phyloP scores from a whole-genome alignment of 2,888 invertebrate genomes.

The Adelphocoris suturalis region DNA sequence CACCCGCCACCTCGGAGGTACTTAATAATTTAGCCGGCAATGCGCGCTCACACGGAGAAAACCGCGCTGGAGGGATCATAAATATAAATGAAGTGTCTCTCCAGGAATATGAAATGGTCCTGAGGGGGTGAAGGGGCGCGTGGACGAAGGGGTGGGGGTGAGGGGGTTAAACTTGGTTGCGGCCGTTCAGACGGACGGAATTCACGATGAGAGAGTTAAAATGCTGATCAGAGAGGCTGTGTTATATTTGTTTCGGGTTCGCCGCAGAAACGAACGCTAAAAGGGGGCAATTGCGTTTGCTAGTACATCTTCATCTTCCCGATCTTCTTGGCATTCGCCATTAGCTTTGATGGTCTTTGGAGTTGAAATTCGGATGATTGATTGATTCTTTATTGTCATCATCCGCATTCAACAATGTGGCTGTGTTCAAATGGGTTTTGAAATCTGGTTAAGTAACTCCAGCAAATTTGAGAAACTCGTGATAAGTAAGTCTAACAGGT shows the following conservation, averaged over 20 bases:
- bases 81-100: slow-evolving; percentile 71
- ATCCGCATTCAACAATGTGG: too few relatives aligned
- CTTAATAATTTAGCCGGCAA: slow-evolving; percentile 58
- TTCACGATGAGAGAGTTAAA: slow-evolving; percentile 68
- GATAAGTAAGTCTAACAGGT: too few relatives aligned
- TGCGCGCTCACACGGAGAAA: slow-evolving; percentile 55
- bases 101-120: slow-evolving; percentile 70
- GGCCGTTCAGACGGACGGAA: slow-evolving; percentile 36
- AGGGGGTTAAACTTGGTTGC: slow-evolving; percentile 3
- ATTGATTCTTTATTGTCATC: too few relatives aligned
- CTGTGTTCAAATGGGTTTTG: too few relatives aligned
- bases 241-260: slow-evolving; percentile 52
- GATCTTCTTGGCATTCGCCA: too few relatives aligned
- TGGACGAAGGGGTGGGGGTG: background rate
- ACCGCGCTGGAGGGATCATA: slow-evolving; percentile 54
- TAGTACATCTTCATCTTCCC: too few relatives aligned
- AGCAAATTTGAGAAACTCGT: too few relatives aligned
- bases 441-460: too few relatives aligned
- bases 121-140: slow-evolving; percentile 34
- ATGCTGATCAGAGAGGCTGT: slow-evolving; percentile 68
- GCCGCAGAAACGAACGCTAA: background rate
- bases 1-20: background rate
- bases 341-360: too few relatives aligned
- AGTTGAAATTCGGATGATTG: too few relatives aligned
- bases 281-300: background rate